phyloP scores from a whole-genome alignment of 2,797 vertebrate species.

The Eptatretus atami region DNA sequence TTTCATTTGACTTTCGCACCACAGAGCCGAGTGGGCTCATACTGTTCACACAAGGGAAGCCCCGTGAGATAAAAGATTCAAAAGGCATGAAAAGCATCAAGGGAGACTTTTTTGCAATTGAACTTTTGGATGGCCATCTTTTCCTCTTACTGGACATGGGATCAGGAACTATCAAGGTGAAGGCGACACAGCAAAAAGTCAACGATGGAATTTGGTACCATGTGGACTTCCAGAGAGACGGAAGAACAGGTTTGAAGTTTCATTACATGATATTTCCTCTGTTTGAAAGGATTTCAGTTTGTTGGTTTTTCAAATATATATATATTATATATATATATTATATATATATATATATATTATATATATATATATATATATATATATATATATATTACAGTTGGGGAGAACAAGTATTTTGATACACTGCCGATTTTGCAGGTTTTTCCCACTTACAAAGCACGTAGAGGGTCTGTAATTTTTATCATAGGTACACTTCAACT shows the following conservation, averaged over 20 bases:
- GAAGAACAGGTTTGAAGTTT: constrained; percentile 42
- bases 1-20: constrained; percentile 86
- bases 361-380: no score
- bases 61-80: constrained; percentile 57
- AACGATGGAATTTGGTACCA: constrained; percentile 96
- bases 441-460: no score
- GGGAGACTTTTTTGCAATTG: constrained; percentile 92
- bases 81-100: constrained; percentile 86
- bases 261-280: no score
- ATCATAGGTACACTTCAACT: no score
- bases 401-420: no score
- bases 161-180: constrained; percentile 91
- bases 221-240: constrained; percentile 86
- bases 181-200: constrained; percentile 81
- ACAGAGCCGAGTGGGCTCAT: constrained; percentile 86
- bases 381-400: no score
- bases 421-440: no score
- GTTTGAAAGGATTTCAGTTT: no score
- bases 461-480: no score
- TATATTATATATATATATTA: no score
- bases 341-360: no score
- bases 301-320: no score
- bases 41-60: constrained; percentile 83
- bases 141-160: constrained; percentile 90
- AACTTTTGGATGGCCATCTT: constrained; percentile 67